A percentile compares a stretch with the other conserved stretches of the same genome.
phyloP scores from a whole-genome alignment of 1,140 invertebrate genomes.

The Bicyclus anynana region DNA sequence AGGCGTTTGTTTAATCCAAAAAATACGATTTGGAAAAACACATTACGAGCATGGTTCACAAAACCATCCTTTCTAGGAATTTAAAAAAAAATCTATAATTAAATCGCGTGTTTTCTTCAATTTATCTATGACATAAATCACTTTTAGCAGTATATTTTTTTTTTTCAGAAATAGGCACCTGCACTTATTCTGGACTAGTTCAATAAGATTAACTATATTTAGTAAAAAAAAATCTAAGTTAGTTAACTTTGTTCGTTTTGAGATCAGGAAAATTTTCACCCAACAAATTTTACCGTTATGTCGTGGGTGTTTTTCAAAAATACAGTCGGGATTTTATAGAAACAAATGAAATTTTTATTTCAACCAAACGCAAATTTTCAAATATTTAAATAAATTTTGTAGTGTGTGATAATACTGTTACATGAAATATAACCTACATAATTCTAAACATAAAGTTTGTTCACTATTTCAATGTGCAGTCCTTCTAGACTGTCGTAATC shows the following conservation, averaged over 20 bases:
- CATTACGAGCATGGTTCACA: too few relatives aligned
- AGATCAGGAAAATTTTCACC: constrained; percentile 32
- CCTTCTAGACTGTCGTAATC: too few relatives aligned
- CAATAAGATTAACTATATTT: constrained; percentile 11
- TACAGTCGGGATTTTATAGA: not conserved
- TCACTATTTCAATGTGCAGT: too few relatives aligned
- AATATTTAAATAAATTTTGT: constrained; percentile 17
- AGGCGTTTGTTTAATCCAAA: too few relatives aligned
- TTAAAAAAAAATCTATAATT: too few relatives aligned
- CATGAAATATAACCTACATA: constrained; percentile 1
- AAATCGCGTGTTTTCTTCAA: not conserved
- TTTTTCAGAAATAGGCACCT: constrained; percentile 27
- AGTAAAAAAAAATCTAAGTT: constrained; percentile 30
- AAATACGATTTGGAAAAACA: too few relatives aligned
- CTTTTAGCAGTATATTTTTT: constrained; percentile 2
- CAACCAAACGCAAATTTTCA: constrained; percentile 24
- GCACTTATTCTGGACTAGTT: constrained; percentile 21
- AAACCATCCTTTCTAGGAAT: too few relatives aligned
- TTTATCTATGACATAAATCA: not conserved
- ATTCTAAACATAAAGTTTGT: too few relatives aligned
- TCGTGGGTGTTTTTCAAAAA: not conserved
- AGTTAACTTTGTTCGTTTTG: constrained; percentile 39
- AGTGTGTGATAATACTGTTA: constrained; percentile 20
- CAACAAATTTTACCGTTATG: constrained; percentile 6
- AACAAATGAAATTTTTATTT: constrained; percentile 18